These are phyloP conservation scores for Gallirallus australis DNA, from an alignment of 2,797 vertebrate genomes.

Conservation along the genomic window DNA sequence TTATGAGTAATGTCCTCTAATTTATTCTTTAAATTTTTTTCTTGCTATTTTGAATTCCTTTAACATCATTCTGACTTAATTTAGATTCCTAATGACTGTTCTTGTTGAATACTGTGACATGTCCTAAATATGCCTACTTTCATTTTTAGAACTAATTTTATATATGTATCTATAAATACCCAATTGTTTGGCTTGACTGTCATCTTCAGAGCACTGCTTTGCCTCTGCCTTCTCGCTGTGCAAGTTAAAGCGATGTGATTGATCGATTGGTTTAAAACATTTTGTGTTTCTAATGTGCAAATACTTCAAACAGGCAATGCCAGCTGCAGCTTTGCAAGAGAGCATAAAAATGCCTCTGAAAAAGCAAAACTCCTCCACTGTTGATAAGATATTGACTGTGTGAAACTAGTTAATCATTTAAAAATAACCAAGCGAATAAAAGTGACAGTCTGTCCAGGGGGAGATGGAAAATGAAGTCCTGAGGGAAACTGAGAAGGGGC, in stretches of 20 bases:
- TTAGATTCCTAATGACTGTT: constrained; percentile 38
- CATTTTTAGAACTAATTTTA: constrained; percentile 46
- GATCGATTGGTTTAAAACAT: not conserved
- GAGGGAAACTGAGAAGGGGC: not conserved
- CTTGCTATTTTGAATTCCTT: not conserved
- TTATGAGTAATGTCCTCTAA: not conserved
- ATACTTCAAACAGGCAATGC: not conserved
- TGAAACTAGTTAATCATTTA: not conserved
- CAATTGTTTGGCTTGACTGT: not conserved
- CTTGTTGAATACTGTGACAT: constrained; percentile 16
- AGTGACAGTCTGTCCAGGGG: not conserved
- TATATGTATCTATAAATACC: constrained; percentile 24
- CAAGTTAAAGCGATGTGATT: not conserved
- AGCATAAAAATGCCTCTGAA: not conserved
- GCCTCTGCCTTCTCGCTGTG: not conserved
- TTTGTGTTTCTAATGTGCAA: not conserved
- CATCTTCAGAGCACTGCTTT: not conserved
- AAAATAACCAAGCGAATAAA: not conserved
- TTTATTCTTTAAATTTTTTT: not conserved
- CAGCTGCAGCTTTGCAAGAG: not conserved
- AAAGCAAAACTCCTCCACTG: not conserved
- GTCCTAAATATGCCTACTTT: constrained; percentile 44
- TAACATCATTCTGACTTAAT: not conserved
- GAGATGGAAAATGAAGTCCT: not conserved
- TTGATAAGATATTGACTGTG: not conserved